Evolutionary conservation across 2,888 invertebrate genomes (phyloP).

Genomic region (Podabrus alpinus): DNA sequence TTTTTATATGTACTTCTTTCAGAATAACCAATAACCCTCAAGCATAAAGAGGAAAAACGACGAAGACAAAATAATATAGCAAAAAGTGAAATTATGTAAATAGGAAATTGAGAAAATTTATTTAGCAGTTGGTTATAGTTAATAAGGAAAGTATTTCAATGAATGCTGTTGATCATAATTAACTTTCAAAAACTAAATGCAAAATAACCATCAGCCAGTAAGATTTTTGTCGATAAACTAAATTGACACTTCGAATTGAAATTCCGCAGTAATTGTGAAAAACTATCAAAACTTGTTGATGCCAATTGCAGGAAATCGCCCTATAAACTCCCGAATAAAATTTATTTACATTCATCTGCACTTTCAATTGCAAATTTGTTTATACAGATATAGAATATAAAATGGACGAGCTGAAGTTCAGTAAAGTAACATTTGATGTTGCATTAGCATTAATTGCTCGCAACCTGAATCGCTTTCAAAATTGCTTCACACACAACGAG

Average conservation of each 20-base stretch:
- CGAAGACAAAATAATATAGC: no score
- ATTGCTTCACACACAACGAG: slow-evolving; percentile 10
- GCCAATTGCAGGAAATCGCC: background rate
- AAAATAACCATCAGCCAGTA: background rate
- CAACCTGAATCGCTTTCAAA: slow-evolving; percentile 19
- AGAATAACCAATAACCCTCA: no score
- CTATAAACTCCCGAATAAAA: background rate
- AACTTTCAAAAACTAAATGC: background rate
- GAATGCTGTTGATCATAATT: background rate
- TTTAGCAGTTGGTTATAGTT: no score
- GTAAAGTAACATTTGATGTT: slow-evolving; percentile 27
- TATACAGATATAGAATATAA: slow-evolving; percentile 15
- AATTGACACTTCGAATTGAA: background rate
- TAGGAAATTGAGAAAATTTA: no score
- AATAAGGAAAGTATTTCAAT: background rate
- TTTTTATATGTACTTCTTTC: no score
- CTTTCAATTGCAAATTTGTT: background rate
- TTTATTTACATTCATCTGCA: background rate
- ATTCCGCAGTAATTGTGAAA: background rate
- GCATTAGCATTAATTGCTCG: slow-evolving; percentile 28
- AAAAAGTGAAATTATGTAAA: no score
- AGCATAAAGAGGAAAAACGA: no score
- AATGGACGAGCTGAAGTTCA: slow-evolving; percentile 13
- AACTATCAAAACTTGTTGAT: background rate
- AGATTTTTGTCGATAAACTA: background rate